Percentiles rank a stretch among this genome's conserved stretches.
Evolutionary conservation across 2,888 invertebrate species (phyloP).

Genomic region (Drosophila antonietae): DNA sequence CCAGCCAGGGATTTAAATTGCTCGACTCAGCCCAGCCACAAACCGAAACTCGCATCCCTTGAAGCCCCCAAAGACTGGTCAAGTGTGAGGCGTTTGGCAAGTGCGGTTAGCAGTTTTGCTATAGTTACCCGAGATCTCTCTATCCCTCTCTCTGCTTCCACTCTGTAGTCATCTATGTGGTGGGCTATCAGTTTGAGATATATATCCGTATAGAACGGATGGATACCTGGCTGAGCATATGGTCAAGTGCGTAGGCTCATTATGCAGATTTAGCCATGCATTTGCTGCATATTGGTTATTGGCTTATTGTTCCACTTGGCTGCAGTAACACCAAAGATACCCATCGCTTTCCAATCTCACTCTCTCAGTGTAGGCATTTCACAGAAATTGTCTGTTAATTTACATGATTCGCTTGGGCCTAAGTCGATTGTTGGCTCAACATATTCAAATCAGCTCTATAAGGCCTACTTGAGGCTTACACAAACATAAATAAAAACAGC

Average conservation of each 20-base stretch:
- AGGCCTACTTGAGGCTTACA: background rate
- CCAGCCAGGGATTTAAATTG: conserved; percentile 74
- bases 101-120: conserved; percentile 50
- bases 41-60: conserved; percentile 19
- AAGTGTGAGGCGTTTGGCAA: conserved; percentile 38
- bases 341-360: background rate
- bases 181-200: conserved; percentile 32
- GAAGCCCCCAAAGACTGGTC: conserved; percentile 19
- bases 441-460: conserved; percentile 23
- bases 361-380: background rate
- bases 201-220: background rate
- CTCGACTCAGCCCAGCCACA: conserved; percentile 44
- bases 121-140: conserved; percentile 21
- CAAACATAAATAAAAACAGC: background rate
- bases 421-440: conserved; percentile 36
- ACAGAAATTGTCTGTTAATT: conserved; percentile 21
- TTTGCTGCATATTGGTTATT: conserved; percentile 55
- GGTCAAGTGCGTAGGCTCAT: conserved; percentile 34
- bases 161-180: conserved; percentile 6
- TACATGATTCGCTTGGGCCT: conserved; percentile 39
- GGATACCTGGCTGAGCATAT: conserved; percentile 14
- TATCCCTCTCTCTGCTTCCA: background rate
- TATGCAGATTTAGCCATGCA: conserved; percentile 42
- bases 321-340: background rate
- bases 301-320: conserved; percentile 46